A percentile compares a stretch with the other conserved stretches of the same genome.
Conservation (phyloP, 1,140 invertebrate species). For the Sycophila sp. region DNA sequence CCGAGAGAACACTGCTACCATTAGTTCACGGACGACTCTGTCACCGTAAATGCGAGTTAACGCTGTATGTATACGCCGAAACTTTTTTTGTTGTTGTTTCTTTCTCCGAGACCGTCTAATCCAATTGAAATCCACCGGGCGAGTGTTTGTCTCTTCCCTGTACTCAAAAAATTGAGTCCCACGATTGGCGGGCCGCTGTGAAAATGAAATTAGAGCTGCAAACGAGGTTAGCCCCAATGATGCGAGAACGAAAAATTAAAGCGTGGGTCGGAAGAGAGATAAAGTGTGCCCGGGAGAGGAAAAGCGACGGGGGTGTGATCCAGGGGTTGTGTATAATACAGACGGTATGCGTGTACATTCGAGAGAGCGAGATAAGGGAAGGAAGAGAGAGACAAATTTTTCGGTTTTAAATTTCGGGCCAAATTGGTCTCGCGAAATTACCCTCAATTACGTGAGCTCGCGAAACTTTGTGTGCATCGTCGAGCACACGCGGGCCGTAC, state of each 20-base stretch:
- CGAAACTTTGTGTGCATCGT: conserved; percentile 8
- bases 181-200: conserved; percentile 54
- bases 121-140: conserved; percentile 57
- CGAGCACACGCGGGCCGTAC: no score
- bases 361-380: not conserved
- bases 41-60: conserved; percentile 54
- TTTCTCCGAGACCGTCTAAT: conserved; percentile 48
- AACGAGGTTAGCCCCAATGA: conserved; percentile 58
- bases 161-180: conserved; percentile 63
- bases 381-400: conserved; percentile 45
- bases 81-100: no score
- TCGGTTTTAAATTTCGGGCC: conserved; percentile 53
- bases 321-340: not conserved
- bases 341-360: not conserved
- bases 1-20: conserved; percentile 40
- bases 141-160: conserved; percentile 42
- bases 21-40: conserved; percentile 56
- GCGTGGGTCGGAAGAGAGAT: not conserved
- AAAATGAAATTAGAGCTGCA: conserved; percentile 61
- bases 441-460: conserved; percentile 50
- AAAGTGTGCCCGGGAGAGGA: not conserved
- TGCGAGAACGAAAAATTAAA: conserved; percentile 32
- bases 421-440: conserved; percentile 58
- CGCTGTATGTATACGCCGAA: no score
- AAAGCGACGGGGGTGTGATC: not conserved